A percentile compares a stretch with the other conserved stretches of the same genome.
Evolutionary conservation across 2,888 invertebrate species (phyloP).

Genomic region (Emmelina monodactyla): DNA sequence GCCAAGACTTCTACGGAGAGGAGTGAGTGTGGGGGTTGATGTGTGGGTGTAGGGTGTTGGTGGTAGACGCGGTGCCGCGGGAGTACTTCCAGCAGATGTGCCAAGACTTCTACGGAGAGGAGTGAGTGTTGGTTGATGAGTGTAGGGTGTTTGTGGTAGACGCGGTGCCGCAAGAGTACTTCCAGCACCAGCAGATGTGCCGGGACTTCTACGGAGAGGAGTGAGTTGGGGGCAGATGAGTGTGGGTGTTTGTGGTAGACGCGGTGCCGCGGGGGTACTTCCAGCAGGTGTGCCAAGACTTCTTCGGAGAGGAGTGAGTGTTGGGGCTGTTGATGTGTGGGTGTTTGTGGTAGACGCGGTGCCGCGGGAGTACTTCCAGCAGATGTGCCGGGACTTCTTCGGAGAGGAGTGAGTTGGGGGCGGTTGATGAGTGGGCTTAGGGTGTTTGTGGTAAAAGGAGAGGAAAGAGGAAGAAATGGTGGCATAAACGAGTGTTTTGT

Average conservation of each 20-base stretch:
- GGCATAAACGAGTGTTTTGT: too few relatives aligned
- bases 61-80: neutral
- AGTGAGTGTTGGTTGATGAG: neutral
- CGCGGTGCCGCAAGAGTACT: slow-evolving; percentile 52
- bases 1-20: too few relatives aligned
- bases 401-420: slow-evolving; percentile 26
- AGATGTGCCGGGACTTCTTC: slow-evolving; percentile 31
- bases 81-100: neutral
- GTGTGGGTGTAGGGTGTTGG: too few relatives aligned
- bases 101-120: too few relatives aligned
- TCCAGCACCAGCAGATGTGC: slow-evolving; percentile 52
- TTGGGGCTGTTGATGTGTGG: neutral
- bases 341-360: too few relatives aligned
- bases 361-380: neutral
- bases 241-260: too few relatives aligned
- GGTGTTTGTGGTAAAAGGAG: too few relatives aligned
- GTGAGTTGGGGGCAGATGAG: too few relatives aligned
- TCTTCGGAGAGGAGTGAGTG: slow-evolving; percentile 15
- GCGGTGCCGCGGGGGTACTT: slow-evolving; percentile 55
- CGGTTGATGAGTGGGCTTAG: too few relatives aligned
- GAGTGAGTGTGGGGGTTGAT: too few relatives aligned
- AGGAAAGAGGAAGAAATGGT: too few relatives aligned
- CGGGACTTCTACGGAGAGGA: slow-evolving; percentile 34
- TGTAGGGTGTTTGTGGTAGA: slow-evolving; percentile 26
- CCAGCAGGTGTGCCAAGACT: slow-evolving; percentile 48